Conservation (phyloP, 2,113 vertebrate genomes). For the Zosterops japonicus region DNA sequence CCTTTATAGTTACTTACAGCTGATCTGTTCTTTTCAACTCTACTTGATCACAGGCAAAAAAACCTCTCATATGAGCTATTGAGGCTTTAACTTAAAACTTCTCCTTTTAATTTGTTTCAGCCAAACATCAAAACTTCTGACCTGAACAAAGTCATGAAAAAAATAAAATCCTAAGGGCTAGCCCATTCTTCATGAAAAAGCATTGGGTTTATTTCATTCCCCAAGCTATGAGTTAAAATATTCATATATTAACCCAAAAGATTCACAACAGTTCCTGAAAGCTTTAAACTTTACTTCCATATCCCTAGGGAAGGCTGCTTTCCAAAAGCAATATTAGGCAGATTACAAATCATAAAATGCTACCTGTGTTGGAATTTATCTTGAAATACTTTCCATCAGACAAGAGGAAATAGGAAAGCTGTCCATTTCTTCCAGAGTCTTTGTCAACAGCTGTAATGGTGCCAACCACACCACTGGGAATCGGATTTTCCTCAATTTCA, state of each 20-base stretch:
- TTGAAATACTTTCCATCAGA: slow-evolving; percentile 90
- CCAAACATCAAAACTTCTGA: not conserved
- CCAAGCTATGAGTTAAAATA: not conserved
- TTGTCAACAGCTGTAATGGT: slow-evolving; percentile 80
- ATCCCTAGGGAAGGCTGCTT: not conserved
- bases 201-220: not conserved
- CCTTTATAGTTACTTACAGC: not conserved
- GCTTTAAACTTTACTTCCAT: not conserved
- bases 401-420: slow-evolving; percentile 88
- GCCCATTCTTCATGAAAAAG: not conserved
- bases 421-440: slow-evolving; percentile 86
- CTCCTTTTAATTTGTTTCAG: not conserved
- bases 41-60: not conserved
- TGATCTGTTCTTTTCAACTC: not conserved
- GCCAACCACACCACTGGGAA: slow-evolving; percentile 83
- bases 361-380: slow-evolving; percentile 93
- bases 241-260: not conserved
- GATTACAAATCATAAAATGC: slow-evolving; percentile 19
- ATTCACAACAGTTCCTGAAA: not conserved
- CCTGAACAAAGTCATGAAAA: not conserved
- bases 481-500: slow-evolving; percentile 80
- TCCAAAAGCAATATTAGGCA: slow-evolving; percentile 10
- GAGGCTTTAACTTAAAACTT: not conserved
- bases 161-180: not conserved
- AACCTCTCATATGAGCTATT: not conserved